Percentiles rank a stretch among this genome's conserved stretches.
Evolutionary conservation across 2,113 vertebrate species (phyloP).

Genomic region (Ptyas mucosa): DNA sequence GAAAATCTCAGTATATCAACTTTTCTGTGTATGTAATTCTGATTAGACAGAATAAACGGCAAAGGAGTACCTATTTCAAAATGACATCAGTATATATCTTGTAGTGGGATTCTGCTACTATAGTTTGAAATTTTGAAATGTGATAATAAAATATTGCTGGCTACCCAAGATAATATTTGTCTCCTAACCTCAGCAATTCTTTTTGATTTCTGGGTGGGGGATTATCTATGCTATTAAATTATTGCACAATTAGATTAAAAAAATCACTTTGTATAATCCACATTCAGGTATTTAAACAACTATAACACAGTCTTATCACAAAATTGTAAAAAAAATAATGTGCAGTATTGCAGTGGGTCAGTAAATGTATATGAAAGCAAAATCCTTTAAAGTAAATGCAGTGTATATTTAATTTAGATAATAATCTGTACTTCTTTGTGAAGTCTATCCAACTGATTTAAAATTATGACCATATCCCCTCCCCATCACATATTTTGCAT

Average conservation of each 20-base stretch:
- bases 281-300: not conserved
- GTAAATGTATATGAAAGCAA: slow-evolving; percentile 1
- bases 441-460: slow-evolving; percentile 57
- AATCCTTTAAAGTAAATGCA: slow-evolving; percentile 13
- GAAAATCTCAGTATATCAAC: not conserved
- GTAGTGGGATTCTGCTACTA: not conserved
- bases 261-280: not conserved
- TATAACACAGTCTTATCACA: not conserved
- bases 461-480: slow-evolving; percentile 69
- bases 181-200: not conserved
- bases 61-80: not conserved
- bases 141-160: not conserved
- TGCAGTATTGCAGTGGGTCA: slow-evolving; percentile 8
- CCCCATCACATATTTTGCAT: slow-evolving; percentile 82
- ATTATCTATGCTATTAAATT: not conserved
- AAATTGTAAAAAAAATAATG: not conserved
- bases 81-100: not conserved
- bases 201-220: not conserved
- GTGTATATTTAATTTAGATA: not conserved
- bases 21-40: not conserved
- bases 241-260: not conserved
- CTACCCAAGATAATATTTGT: not conserved
- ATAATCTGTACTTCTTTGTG: not conserved
- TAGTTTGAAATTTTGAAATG: not conserved
- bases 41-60: not conserved